phyloP scores from a whole-genome alignment of 2,797 vertebrate genomes.

The Galago senegalensis region DNA sequence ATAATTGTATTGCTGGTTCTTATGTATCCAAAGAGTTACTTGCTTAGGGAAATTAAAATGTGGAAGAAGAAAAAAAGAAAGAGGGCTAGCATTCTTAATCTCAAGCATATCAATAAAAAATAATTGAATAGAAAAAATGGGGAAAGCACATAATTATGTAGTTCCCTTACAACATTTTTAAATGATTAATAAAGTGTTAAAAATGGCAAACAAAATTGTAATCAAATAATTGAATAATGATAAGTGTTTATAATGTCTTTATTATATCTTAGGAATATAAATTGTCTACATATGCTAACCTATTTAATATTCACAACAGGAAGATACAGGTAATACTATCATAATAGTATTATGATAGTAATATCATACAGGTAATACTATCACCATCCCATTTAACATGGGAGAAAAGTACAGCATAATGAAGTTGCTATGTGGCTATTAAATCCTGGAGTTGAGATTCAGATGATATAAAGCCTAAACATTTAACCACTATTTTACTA shows the following conservation, averaged over 20 bases:
- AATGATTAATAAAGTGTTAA: no score
- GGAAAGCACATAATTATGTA: background rate
- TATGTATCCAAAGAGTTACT: background rate
- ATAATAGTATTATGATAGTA: no score
- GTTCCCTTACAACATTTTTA: background rate
- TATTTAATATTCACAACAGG: background rate
- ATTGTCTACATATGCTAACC: background rate
- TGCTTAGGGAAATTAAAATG: constrained; percentile 16
- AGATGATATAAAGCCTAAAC: background rate
- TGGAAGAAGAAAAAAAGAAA: background rate
- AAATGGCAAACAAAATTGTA: no score
- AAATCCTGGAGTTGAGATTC: background rate
- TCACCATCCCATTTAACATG: background rate
- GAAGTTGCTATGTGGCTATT: background rate
- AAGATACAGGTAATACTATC: background rate
- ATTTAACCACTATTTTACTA: background rate
- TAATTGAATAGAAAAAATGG: background rate
- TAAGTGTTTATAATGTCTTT: background rate
- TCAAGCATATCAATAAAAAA: background rate
- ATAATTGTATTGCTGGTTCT: background rate
- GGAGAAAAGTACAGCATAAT: background rate
- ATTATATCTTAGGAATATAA: background rate
- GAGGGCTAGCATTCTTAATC: background rate
- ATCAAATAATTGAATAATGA: background rate
- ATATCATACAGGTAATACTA: background rate